These are phyloP conservation scores for Myotis davidii DNA, from an alignment of 2,113 vertebrate genomes.

Conservation along the genomic window DNA sequence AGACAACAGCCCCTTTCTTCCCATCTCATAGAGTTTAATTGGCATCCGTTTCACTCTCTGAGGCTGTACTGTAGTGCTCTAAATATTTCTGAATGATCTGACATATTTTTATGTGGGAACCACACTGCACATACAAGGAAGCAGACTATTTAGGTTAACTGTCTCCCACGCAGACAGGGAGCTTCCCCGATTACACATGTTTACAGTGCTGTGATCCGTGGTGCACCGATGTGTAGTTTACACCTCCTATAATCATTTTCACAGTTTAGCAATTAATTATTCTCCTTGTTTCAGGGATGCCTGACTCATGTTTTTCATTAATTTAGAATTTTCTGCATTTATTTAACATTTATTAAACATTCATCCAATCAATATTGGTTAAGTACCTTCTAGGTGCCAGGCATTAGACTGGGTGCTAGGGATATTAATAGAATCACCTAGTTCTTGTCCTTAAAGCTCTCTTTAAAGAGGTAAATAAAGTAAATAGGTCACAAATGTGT, in stretches of 20 bases:
- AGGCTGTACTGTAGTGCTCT: not conserved
- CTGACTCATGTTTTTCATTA: not conserved
- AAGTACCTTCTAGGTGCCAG: constrained; percentile 14
- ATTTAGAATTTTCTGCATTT: constrained; percentile 30
- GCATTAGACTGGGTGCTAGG: not conserved
- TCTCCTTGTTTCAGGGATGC: not conserved
- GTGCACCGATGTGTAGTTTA: not conserved
- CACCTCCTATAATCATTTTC: not conserved
- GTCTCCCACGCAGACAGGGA: not conserved
- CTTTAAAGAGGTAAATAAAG: not conserved
- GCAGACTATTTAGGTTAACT: not conserved
- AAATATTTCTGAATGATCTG: constrained; percentile 39
- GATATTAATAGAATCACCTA: not conserved
- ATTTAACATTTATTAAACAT: not conserved
- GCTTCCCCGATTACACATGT: not conserved
- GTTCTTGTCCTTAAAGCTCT: not conserved
- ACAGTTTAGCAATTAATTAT: not conserved
- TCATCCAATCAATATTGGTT: not conserved
- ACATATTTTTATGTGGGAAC: not conserved
- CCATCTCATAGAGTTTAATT: not conserved
- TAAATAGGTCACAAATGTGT: not conserved
- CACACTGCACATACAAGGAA: not conserved
- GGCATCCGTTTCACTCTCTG: not conserved
- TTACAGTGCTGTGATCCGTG: not conserved
- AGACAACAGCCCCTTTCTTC: not conserved